Conservation (phyloP, 2,113 vertebrate genomes). For the Gallinago undulata region DNA sequence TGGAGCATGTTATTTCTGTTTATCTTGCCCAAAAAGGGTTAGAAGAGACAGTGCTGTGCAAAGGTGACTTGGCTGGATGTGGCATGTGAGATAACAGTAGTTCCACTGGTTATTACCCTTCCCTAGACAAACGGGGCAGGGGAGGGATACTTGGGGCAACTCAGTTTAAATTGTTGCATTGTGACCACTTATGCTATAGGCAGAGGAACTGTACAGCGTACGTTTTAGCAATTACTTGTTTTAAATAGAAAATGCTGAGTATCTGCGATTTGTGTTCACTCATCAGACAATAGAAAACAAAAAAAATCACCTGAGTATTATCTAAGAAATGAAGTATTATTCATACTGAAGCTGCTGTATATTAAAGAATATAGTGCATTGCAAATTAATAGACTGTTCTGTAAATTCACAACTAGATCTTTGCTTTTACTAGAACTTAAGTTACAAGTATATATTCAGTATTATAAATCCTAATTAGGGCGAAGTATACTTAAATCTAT, state of each 20-base stretch:
- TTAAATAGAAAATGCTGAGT: not conserved
- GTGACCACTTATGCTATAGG: not conserved
- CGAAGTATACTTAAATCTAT: not conserved
- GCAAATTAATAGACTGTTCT: not conserved
- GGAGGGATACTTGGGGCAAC: not conserved
- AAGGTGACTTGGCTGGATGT: fast-evolving
- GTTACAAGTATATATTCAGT: not conserved
- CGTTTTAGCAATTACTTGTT: not conserved
- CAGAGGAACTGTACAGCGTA: not conserved
- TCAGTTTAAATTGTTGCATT: not conserved
- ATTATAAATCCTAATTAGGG: not conserved
- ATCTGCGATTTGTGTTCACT: not conserved
- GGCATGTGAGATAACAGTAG: not conserved
- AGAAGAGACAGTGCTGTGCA: not conserved
- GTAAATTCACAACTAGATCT: not conserved
- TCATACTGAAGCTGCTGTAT: not conserved
- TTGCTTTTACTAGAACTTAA: not conserved
- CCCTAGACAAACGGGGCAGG: not conserved
- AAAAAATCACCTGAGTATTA: not conserved
- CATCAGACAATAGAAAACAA: not conserved
- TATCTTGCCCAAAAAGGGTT: not conserved
- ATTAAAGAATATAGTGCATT: not conserved
- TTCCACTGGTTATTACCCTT: not conserved
- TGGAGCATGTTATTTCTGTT: not conserved
- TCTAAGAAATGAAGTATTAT: not conserved